Evolutionary conservation across 2,888 invertebrate genomes (phyloP), one percentile per base, ranked within the genome.

Genomic region (Papilio gigon): DNA sequence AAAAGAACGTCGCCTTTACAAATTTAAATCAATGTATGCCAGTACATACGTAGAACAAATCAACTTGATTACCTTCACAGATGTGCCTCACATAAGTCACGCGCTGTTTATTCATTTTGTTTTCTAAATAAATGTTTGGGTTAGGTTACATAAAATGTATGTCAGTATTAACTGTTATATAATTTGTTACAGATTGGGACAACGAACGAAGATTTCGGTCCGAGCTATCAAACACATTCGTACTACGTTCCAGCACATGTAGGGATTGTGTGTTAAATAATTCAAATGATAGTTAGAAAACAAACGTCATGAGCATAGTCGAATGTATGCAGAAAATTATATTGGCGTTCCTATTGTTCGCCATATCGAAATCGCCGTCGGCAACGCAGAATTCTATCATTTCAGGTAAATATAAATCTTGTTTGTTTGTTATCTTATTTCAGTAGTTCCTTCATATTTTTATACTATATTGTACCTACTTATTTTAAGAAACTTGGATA

Each of bases 131-230:
- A n/a, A n/a, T n/a, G n/a, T n/a, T n/a, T n/a, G n/a, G n/a, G n/a
- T n/a, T n/a, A n/a, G n/a, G n/a, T n/a, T n/a, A n/a, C n/a, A n/a
- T n/a, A n/a, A n/a, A n/a, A n/a, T n/a, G n/a, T n/a, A n/a, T n/a
- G n/a, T n/a, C n/a, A n/a, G n/a, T 17, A 50, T 50, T 50, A 9
- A 61, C 9, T 65, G 3, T 47, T 2, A 71, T 70, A 64, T 64
- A 27, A 44, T 74, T 89, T 88, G 87, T 90, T 90, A 62, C 89
- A 90, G 90, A 79, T 84, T 74, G 78, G 83, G 81, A 80, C 78
- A 81, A 75, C 37, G 59, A 58, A 33, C 11, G 47, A 66, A 35
- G 58, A 65, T 22, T 74, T 71, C 68, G 72, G 68, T 65, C 65
- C 67, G 9, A 8, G 11, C 20, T 27, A 30, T 62, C 65, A 62